Base-by-base conservation (phyloP, 1,140 invertebrate species). In the Eurosta solidaginis region DNA sequence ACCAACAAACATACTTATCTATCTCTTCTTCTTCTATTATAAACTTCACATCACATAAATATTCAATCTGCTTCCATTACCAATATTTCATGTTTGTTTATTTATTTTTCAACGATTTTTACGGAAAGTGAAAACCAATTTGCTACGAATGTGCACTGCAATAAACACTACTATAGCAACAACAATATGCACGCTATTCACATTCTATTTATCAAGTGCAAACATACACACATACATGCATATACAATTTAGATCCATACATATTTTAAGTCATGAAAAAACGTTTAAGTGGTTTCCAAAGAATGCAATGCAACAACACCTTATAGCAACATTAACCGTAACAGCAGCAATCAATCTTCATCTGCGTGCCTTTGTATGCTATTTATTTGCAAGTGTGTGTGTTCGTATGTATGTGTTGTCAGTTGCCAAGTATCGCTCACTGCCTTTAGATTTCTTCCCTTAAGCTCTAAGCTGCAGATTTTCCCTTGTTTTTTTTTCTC, bases 331-430 rank as follows among this genome's bases (percentile, higher is more conserved):
- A 68, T 68, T 68, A 68, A 68, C 59, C 59, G 59, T 68, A 68
- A 68, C 59, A 68, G 59, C 59, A 40, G 59, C 59, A 68, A 68
- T 68, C 59, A 68, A 68, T 68, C 59, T 68, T 68, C 59, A 68
- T 68, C 59, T 68, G 59, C 59, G 59, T 20, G 59, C 59, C n/a
- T 68, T 68, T 68, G 59, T 68, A 20, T 42, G 59, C 33, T 68
- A 49, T n/a, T 17, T 4, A 10, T 44, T n/a, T n/a, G n/a, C n/a
- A n/a, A n/a, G n/a, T n/a, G n/a, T n/a, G 42, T 44, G 42, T 49
- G 54, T 63, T 29, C 36, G n/a, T 52, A 25, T 63, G 29, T 17
- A 5, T 3, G 59, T 12, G 22, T 1, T 40, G 33, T 36, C 17
- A 40, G 50, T 54, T 68, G 36, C 33, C 59, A 20, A 29, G 59